These are phyloP conservation scores for Philaenus spumarius DNA, from an alignment of 1,140 invertebrate genomes.

Conservation along the genomic window DNA sequence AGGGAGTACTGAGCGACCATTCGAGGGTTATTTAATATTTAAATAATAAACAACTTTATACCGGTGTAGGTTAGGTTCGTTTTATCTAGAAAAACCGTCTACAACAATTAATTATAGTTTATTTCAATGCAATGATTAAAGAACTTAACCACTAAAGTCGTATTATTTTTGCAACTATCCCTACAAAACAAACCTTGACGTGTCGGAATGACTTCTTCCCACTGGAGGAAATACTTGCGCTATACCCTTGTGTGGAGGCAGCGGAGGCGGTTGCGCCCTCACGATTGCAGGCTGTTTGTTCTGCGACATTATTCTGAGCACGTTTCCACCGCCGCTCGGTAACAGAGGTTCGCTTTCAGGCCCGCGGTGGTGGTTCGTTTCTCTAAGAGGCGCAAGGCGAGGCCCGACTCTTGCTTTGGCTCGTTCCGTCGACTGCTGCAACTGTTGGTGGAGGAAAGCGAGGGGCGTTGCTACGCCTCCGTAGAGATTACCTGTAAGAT, in stretches of 20 bases:
- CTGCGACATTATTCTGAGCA: neutral
- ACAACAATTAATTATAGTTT: too few species aligned
- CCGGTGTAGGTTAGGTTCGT: too few species aligned
- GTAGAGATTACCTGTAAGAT: constrained; percentile 44
- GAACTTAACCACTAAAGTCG: too few species aligned
- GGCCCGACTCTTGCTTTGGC: constrained; percentile 34
- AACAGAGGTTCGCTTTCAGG: constrained; percentile 60
- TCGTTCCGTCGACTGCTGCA: constrained; percentile 27
- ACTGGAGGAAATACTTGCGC: constrained; percentile 24
- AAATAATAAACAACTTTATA: too few species aligned
- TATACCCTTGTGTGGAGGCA: constrained; percentile 29
- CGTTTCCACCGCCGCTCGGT: constrained; percentile 35
- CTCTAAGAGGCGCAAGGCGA: constrained; percentile 40
- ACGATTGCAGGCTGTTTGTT: constrained; percentile 1
- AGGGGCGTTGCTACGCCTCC: constrained; percentile 62
- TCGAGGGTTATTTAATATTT: too few species aligned
- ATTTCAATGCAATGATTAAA: too few species aligned
- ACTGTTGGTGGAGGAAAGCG: constrained; percentile 51
- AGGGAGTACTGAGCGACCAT: too few species aligned
- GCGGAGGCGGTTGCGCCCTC: constrained; percentile 20
- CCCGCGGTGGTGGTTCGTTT: constrained; percentile 42
- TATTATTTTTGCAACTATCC: too few species aligned
- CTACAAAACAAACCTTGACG: neutral
- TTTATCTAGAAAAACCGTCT: too few species aligned
- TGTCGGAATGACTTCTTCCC: constrained; percentile 9